Evolutionary conservation across 2,113 vertebrate species (phyloP).

Genomic region (Leptosomus discolor): DNA sequence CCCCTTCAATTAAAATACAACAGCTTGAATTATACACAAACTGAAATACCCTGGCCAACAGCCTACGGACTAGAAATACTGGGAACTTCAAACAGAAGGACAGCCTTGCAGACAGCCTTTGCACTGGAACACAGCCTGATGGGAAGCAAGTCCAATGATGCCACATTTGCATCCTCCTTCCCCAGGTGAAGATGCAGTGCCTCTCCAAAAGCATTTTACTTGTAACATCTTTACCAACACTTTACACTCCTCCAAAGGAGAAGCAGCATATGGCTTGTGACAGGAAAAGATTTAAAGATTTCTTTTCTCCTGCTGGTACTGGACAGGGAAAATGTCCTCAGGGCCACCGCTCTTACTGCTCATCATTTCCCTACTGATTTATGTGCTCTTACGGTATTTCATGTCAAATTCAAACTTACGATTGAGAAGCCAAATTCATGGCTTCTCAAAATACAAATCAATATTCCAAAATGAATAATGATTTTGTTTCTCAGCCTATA

Average conservation of each 20-base stretch:
- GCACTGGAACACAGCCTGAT: neutral
- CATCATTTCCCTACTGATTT: neutral
- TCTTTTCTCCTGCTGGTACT: neutral
- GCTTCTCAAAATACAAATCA: neutral
- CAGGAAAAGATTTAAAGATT: neutral
- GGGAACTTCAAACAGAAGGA: neutral
- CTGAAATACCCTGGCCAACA: neutral
- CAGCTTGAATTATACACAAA: neutral
- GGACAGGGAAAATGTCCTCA: neutral
- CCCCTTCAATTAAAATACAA: neutral
- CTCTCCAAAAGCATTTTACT: neutral
- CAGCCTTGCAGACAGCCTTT: neutral
- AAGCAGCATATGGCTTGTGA: neutral
- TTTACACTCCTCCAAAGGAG: neutral
- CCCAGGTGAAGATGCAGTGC: neutral
- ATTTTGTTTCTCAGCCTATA: neutral
- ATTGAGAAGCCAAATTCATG: neutral
- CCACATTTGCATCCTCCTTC: too few species aligned
- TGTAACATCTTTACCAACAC: neutral
- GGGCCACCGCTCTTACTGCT: neutral
- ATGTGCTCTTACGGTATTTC: neutral
- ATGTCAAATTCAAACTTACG: neutral
- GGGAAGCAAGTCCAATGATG: fast-evolving
- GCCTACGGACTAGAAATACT: neutral
- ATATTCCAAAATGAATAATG: neutral